Conservation (phyloP, 2,888 invertebrate species). For the Agonopterix arenella region DNA sequence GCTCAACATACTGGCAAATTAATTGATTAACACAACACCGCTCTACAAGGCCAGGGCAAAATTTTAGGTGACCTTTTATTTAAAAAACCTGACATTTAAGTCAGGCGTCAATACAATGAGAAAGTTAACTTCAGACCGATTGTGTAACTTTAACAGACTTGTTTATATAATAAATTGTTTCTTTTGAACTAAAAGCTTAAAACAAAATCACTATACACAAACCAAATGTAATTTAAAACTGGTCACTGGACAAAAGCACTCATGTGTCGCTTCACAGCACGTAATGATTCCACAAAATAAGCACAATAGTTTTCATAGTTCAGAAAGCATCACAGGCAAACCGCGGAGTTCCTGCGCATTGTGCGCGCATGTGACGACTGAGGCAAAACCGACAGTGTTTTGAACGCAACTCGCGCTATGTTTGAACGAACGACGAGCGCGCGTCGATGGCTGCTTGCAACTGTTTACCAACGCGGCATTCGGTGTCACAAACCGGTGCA, state of each 20-base stretch:
- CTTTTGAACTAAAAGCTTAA: no score
- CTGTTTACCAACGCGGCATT: conserved; percentile 46
- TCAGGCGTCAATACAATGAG: no score
- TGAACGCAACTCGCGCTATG: conserved; percentile 17
- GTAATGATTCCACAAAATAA: conserved; percentile 6
- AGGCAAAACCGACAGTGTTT: conserved; percentile 11
- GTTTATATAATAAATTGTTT: conserved; percentile 19
- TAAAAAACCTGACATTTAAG: conserved; percentile 37
- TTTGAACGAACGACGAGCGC: conserved; percentile 36
- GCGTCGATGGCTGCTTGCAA: conserved; percentile 46
- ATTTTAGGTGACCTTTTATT: conserved; percentile 26
- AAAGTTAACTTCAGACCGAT: background rate
- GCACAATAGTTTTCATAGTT: conserved; percentile 28
- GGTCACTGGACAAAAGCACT: conserved; percentile 13
- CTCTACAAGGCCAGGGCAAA: conserved; percentile 42
- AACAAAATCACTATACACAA: no score
- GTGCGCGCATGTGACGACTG: conserved; percentile 26
- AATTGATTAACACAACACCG: conserved; percentile 48
- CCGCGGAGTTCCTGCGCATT: conserved; percentile 63
- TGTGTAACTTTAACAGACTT: conserved; percentile 24
- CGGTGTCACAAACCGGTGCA: conserved; percentile 37
- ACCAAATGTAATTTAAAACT: conserved; percentile 6
- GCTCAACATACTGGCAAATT: conserved; percentile 47
- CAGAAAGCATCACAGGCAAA: conserved; percentile 25
- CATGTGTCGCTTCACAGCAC: conserved; percentile 26